Base-by-base conservation (phyloP, 2,888 invertebrate species). In the Agelastica alni region DNA sequence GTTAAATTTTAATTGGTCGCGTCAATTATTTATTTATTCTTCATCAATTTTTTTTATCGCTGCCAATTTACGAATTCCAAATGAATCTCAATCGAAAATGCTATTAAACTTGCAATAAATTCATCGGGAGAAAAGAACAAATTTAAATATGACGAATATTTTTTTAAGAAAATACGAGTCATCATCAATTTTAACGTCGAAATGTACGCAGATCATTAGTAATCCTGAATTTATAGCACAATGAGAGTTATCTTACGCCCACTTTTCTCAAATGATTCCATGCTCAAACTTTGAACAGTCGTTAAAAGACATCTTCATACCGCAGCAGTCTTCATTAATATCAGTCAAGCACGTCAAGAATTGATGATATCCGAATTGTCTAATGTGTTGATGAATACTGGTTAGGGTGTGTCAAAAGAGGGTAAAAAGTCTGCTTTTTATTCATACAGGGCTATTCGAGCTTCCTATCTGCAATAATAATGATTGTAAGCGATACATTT, bases 291-390 rank as follows among this genome's bases (percentile, higher is more conserved):
- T 12, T 7, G 17, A 13, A 7, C 30, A 39, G 26, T 28, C 37
- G 12, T 39, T 39, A 44, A 52, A 39, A 39, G 47, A 56, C 44
- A 36, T 52, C 52, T 56, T 56, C 52, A 56, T 56, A 52, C 10
- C 20, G 26, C 28, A 30, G 30, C 14, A 39, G 14, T 17, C 18
- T 26, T 28, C 48, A 39, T 48, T 39, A 48, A 48, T 48, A 48
- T 13, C 28, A 20, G 31, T 48, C 48, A 30, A 17, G 12, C 17
- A 20, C 20, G 36, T 36, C 36, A 36, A 36, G 36, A 17, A 16
- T 16, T 16, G 37, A 22, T 39, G 10, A 39, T 20, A 20, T 39
- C 18, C 17, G 10, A 39, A 10, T 20, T 3, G 18, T 20, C 9
- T 18, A 39, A 22, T 20, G 18, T 20, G 12, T 18, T 20, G 37